phyloP scores from a whole-genome alignment of 1,140 invertebrate genomes.

The Papilio polytes region DNA sequence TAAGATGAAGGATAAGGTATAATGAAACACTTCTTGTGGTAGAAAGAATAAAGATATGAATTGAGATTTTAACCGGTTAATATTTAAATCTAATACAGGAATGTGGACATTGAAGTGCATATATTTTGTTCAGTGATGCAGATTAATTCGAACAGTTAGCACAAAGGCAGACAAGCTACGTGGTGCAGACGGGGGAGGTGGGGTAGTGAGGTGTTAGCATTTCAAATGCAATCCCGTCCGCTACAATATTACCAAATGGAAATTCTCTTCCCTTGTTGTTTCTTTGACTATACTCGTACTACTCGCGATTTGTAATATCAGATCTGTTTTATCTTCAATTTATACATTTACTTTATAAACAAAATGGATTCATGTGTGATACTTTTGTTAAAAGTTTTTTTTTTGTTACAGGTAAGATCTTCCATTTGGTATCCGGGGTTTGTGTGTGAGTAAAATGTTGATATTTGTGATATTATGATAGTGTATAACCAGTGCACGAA shows the following conservation, averaged over 20 bases:
- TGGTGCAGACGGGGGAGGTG: not conserved
- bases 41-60: too few relatives aligned
- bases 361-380: not conserved
- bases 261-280: not conserved
- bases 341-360: not conserved
- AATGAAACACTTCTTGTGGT: too few relatives aligned
- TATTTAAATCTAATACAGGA: too few relatives aligned
- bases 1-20: too few relatives aligned
- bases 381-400: not conserved
- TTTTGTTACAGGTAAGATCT: conserved; percentile 16
- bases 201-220: not conserved
- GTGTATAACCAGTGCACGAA: not conserved
- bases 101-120: too few relatives aligned
- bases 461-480: not conserved
- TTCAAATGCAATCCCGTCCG: conserved; percentile 11
- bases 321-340: not conserved
- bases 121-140: too few relatives aligned
- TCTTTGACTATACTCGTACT: not conserved
- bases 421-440: not conserved
- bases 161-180: not conserved
- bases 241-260: not conserved
- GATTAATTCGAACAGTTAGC: too few relatives aligned
- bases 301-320: not conserved
- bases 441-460: not conserved
- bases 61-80: too few relatives aligned